These are phyloP conservation scores for Acanthosepion pharaonis DNA, from an alignment of 2,888 invertebrate species.

Conservation along the genomic window DNA sequence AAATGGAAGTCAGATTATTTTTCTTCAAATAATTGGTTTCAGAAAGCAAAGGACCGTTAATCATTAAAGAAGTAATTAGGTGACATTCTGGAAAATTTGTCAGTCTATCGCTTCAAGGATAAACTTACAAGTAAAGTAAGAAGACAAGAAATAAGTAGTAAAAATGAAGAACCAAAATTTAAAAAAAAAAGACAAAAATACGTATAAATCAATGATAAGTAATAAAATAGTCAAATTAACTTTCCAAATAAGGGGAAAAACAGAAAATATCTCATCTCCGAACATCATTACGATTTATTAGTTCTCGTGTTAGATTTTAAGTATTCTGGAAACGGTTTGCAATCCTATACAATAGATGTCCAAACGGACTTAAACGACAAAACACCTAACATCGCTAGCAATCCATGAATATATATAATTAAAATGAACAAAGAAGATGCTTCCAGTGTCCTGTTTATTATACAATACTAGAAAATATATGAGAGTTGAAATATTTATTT, in stretches of 20 bases:
- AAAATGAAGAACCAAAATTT: not conserved
- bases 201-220: too few species aligned
- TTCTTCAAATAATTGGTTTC: not conserved
- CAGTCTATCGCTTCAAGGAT: not conserved
- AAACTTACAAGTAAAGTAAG: not conserved
- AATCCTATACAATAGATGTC: too few species aligned
- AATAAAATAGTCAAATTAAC: too few species aligned
- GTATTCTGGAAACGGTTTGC: too few species aligned
- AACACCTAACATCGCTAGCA: too few species aligned
- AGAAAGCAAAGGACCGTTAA: not conserved
- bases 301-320: not conserved
- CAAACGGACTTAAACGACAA: too few species aligned
- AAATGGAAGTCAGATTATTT: not conserved
- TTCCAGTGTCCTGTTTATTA: too few species aligned
- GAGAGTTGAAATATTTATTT: too few species aligned
- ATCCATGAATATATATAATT: too few species aligned
- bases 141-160: not conserved
- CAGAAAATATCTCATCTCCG: not conserved
- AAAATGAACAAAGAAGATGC: too few species aligned
- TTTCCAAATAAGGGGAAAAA: not conserved
- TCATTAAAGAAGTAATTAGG: not conserved
- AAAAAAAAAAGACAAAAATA: not conserved
- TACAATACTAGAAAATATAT: too few species aligned
- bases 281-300: not conserved
- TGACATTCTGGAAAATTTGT: not conserved